A percentile compares a stretch with the other conserved stretches of the same genome.
Evolutionary conservation across 2,888 invertebrate species (phyloP).

Genomic region (Dilophus febrilis): DNA sequence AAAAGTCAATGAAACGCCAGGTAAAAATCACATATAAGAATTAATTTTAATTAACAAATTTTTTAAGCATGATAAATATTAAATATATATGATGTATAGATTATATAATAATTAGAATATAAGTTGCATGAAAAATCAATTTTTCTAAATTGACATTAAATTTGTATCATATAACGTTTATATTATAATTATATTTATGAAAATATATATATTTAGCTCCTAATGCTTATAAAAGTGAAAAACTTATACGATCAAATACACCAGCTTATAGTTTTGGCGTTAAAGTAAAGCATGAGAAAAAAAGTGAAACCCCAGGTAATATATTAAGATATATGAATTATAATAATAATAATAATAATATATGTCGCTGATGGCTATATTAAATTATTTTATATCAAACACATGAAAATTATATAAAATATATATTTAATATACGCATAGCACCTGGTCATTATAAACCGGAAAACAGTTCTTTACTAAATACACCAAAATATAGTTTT

Average conservation of each 20-base stretch:
- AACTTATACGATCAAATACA: constrained; percentile 19
- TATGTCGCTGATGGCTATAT: neutral
- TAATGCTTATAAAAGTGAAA: constrained; percentile 10
- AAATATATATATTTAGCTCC: constrained; percentile 7
- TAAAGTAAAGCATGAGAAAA: constrained; percentile 34
- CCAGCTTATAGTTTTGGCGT: constrained; percentile 44
- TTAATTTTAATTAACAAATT: too few species aligned
- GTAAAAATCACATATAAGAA: constrained; percentile 17
- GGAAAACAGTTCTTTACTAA: constrained; percentile 39
- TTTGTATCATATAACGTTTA: too few species aligned
- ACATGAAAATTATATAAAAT: neutral
- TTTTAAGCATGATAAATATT: neutral
- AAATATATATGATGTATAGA: too few species aligned
- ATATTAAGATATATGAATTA: neutral
- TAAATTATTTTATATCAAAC: neutral
- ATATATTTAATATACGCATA: constrained; percentile 13
- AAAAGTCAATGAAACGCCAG: constrained; percentile 12
- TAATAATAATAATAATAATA: neutral
- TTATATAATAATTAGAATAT: too few species aligned
- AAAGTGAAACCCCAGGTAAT: constrained; percentile 33
- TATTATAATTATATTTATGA: too few species aligned
- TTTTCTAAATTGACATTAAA: constrained; percentile 1
- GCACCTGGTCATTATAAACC: constrained; percentile 45
- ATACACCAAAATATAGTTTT: constrained; percentile 44
- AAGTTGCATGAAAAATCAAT: too few species aligned